Percentiles rank a stretch among this genome's conserved stretches.
Conservation (phyloP, 2,797 vertebrate species). For the Hyperoplus lanceolatus region DNA sequence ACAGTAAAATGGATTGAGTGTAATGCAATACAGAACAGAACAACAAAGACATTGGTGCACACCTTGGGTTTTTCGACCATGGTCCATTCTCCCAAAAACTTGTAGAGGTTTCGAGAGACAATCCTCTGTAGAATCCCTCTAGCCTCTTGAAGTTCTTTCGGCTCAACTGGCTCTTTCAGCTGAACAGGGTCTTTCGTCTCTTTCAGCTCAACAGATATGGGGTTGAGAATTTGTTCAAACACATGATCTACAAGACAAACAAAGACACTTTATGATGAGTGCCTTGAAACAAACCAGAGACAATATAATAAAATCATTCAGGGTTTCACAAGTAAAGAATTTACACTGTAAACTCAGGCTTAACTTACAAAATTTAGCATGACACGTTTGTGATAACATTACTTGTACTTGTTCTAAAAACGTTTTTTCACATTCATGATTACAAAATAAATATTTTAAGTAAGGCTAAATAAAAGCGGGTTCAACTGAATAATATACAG, state of each 20-base stretch:
- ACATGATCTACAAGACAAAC: slow-evolving; percentile 83
- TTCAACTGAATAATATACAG: too few species aligned
- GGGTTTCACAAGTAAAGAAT: too few species aligned
- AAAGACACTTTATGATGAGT: background rate
- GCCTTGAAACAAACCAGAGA: background rate
- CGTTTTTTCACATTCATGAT: too few species aligned
- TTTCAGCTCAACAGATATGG: slow-evolving; percentile 71
- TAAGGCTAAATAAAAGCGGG: too few species aligned
- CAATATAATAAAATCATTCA: too few species aligned
- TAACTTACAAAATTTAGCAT: too few species aligned
- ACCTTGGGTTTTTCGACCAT: slow-evolving; percentile 77
- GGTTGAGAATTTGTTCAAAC: slow-evolving; percentile 89
- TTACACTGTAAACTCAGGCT: too few species aligned
- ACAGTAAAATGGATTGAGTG: background rate
- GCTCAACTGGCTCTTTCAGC: too few species aligned
- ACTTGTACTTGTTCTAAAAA: too few species aligned
- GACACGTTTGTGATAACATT: too few species aligned
- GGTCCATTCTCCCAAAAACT: slow-evolving; percentile 85
- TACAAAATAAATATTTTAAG: too few species aligned
- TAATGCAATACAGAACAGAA: too few species aligned
- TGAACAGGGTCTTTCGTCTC: slow-evolving; percentile 5
- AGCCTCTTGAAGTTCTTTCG: slow-evolving; percentile 58
- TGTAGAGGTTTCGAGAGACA: slow-evolving; percentile 85
- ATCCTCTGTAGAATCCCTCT: slow-evolving; percentile 85
- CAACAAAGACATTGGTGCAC: slow-evolving; percentile 1